These are phyloP conservation scores for Caenorhabditis remanei DNA, from an alignment of 1,140 invertebrate species.

Conservation along the genomic window DNA sequence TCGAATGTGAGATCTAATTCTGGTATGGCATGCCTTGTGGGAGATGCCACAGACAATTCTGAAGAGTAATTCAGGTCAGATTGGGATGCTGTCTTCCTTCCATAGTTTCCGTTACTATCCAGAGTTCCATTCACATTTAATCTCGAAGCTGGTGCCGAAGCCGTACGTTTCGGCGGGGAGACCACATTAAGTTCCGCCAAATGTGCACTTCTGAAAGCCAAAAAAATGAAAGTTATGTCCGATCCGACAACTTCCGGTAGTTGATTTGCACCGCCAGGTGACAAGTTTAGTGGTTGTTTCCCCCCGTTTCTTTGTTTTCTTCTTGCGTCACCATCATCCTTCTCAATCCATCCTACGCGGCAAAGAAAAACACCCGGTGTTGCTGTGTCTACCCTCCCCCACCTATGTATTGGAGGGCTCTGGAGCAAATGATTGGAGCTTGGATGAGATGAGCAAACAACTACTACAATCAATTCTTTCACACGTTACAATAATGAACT, in stretches of 20 bases:
- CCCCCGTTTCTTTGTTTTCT: conserved; percentile 20
- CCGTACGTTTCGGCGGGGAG: conserved; percentile 21
- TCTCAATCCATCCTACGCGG: conserved; percentile 32
- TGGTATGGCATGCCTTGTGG: background rate
- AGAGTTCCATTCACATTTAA: conserved; percentile 36
- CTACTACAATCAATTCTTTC: background rate
- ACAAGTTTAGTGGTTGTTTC: conserved; percentile 51
- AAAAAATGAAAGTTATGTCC: background rate
- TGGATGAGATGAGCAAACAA: conserved; percentile 29
- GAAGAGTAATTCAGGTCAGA: conserved; percentile 1
- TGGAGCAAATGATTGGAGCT: conserved; percentile 41
- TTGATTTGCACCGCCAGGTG: conserved; percentile 50
- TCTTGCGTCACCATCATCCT: conserved; percentile 44
- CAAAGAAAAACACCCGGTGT: conserved; percentile 33
- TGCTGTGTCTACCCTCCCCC: conserved; percentile 36
- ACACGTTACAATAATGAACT: background rate
- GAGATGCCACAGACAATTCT: conserved; percentile 17
- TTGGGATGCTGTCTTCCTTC: conserved; percentile 33
- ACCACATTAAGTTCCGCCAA: conserved; percentile 33
- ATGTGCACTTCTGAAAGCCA: conserved; percentile 34
- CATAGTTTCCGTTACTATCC: conserved; percentile 39
- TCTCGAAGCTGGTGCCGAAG: conserved; percentile 23
- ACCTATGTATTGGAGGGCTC: conserved; percentile 1
- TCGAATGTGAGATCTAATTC: conserved; percentile 36
- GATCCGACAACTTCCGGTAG: conserved; percentile 49